Conservation (phyloP, 2,113 vertebrate genomes). For the Opisthocomus hoazin region DNA sequence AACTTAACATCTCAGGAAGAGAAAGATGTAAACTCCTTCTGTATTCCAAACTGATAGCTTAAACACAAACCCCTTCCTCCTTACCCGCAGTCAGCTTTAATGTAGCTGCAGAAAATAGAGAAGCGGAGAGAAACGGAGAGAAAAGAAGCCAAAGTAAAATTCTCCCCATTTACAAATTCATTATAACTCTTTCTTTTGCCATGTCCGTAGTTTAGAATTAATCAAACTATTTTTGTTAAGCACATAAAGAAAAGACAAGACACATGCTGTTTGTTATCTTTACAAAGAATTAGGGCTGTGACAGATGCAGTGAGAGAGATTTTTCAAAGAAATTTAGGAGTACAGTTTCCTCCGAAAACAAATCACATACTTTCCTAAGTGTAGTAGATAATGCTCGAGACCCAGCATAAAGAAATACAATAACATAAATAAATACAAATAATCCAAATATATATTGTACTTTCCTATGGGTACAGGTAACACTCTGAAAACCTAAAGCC, state of each 20-base stretch:
- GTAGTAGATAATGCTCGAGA: background rate
- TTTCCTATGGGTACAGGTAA: background rate
- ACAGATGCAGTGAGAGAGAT: background rate
- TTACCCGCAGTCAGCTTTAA: background rate
- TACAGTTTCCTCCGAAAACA: background rate
- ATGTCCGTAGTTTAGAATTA: background rate
- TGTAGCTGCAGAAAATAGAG: background rate
- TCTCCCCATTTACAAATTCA: background rate
- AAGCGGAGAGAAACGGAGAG: no score
- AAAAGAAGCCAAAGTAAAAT: background rate
- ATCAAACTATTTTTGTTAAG: background rate
- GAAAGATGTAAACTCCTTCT: background rate
- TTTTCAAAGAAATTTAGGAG: constrained; percentile 18
- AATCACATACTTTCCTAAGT: background rate
- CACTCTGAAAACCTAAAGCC: background rate
- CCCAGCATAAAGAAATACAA: background rate
- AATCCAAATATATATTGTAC: background rate
- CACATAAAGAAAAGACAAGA: background rate
- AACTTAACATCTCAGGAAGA: background rate
- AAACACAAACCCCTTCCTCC: background rate
- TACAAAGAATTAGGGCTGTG: background rate
- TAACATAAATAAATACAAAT: background rate
- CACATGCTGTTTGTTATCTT: background rate
- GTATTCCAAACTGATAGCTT: background rate
- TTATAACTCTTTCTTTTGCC: background rate